These are phyloP conservation scores for Nyctibius bracteatus DNA, from an alignment of 2,113 vertebrate species.

Conservation along the genomic window DNA sequence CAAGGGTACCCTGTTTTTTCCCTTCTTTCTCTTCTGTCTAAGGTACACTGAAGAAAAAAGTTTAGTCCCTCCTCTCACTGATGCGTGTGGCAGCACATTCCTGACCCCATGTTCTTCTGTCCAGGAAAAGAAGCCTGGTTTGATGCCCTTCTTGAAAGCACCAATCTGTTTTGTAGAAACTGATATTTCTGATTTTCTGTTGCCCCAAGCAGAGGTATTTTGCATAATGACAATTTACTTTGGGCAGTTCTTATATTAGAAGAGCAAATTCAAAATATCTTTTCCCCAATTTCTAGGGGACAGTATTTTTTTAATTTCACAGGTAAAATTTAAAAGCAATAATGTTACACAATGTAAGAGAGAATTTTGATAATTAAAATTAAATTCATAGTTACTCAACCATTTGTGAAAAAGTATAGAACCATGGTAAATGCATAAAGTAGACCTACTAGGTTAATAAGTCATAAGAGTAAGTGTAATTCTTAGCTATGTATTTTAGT, in stretches of 20 bases:
- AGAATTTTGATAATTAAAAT: background rate
- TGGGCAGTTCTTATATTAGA: background rate
- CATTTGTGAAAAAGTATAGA: background rate
- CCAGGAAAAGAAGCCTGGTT: background rate
- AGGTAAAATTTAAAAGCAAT: background rate
- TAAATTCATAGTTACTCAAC: background rate
- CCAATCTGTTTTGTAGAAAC: background rate
- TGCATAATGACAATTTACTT: background rate
- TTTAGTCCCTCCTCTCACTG: background rate
- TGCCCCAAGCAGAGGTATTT: background rate
- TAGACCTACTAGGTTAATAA: background rate
- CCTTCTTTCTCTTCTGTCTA: background rate
- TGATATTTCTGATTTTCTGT: background rate
- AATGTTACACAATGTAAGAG: background rate
- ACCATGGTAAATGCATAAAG: background rate
- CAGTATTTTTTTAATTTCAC: background rate
- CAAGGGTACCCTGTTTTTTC: fast-evolving
- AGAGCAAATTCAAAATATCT: background rate
- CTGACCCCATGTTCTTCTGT: background rate
- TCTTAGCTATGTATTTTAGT: background rate
- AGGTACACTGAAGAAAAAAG: background rate
- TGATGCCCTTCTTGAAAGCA: background rate
- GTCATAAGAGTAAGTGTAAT: background rate
- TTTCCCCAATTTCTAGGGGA: background rate
- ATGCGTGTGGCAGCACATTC: background rate